These are phyloP conservation scores for Eulemur rufifrons DNA, from an alignment of 2,113 vertebrate species.

Conservation along the genomic window DNA sequence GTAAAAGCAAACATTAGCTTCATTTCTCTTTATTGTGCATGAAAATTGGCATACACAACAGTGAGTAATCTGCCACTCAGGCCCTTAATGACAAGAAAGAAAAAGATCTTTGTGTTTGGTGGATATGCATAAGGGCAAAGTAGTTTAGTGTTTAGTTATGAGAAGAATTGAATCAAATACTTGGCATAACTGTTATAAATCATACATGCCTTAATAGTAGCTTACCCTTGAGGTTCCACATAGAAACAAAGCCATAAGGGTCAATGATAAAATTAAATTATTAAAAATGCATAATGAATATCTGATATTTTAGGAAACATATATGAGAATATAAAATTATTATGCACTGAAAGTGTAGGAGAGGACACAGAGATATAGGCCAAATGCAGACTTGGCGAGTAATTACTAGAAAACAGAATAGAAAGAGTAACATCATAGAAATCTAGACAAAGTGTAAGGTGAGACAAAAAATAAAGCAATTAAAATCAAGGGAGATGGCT, in stretches of 20 bases:
- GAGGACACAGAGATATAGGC: neutral
- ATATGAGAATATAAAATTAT: neutral
- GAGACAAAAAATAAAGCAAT: neutral
- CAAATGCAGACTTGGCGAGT: neutral
- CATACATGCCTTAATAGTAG: neutral
- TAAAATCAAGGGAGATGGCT: neutral
- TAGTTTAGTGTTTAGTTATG: neutral
- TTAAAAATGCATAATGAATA: neutral
- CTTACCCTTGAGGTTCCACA: neutral
- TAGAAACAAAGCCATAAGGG: neutral
- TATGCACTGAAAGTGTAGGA: neutral
- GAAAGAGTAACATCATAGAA: neutral
- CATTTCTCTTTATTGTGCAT: neutral
- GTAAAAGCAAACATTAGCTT: neutral
- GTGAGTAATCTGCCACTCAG: neutral
- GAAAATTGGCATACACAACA: neutral
- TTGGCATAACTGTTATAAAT: neutral
- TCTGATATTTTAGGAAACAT: neutral
- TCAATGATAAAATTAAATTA: neutral
- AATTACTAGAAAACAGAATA: neutral
- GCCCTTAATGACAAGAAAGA: neutral
- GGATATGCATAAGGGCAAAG: neutral
- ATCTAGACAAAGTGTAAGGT: neutral
- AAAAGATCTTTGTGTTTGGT: neutral
- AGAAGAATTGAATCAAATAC: neutral